Conservation (phyloP, 2,113 vertebrate species). For the Labeo rohita region DNA sequence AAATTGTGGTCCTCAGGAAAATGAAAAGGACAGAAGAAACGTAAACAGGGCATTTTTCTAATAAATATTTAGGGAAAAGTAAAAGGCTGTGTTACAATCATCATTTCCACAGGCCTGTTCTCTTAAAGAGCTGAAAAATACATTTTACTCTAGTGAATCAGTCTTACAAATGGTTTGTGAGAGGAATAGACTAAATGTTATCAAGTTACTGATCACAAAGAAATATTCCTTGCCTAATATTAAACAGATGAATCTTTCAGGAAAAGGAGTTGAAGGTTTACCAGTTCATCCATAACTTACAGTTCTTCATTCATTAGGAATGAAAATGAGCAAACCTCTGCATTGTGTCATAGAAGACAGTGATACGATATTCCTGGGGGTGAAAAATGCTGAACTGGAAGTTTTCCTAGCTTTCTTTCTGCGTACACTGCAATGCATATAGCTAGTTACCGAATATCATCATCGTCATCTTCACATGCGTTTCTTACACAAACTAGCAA, state of each 20-base stretch:
- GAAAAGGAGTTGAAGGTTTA: background rate
- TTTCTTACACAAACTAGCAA: conserved; percentile 52
- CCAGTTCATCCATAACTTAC: background rate
- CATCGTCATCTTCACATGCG: conserved; percentile 50
- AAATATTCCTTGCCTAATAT: background rate
- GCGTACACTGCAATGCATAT: conserved; percentile 14
- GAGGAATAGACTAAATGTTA: background rate
- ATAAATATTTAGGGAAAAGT: conserved; percentile 28
- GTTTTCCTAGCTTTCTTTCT: background rate
- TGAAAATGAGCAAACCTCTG: background rate
- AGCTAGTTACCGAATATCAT: conserved; percentile 30
- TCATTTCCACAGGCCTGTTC: background rate
- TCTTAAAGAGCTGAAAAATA: background rate
- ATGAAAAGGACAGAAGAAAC: background rate
- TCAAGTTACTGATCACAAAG: background rate
- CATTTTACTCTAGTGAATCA: background rate
- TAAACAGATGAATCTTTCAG: background rate
- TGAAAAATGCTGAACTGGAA: background rate
- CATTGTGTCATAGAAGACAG: background rate
- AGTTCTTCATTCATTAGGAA: background rate
- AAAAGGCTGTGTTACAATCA: background rate
- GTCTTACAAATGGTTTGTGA: background rate
- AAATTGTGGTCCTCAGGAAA: background rate
- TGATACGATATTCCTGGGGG: background rate
- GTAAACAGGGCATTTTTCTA: background rate